Evolutionary conservation across 2,797 vertebrate genomes (phyloP).

Genomic region (Crypturellus tataupa): DNA sequence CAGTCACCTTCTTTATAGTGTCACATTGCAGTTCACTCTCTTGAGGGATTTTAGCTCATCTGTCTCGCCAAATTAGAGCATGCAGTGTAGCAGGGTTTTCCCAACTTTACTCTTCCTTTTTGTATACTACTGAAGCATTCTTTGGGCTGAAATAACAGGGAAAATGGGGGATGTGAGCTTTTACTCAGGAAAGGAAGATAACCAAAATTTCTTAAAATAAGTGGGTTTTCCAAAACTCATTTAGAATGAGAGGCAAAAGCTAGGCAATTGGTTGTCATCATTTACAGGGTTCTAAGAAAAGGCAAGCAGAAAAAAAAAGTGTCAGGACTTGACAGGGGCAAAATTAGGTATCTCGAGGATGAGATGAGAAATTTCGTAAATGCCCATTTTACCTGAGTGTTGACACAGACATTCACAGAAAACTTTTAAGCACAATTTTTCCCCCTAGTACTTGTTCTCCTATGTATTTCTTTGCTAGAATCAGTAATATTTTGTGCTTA

Average conservation of each 20-base stretch:
- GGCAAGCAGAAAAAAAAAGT: background rate
- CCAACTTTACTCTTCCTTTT: background rate
- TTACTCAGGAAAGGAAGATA: background rate
- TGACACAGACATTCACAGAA: background rate
- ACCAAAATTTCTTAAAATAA: background rate
- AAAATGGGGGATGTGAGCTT: background rate
- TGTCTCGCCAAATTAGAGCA: background rate
- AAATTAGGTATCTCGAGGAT: constrained; percentile 5
- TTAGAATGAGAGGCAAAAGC: background rate
- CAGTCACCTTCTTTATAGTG: background rate
- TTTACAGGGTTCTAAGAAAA: background rate
- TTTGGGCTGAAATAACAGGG: background rate
- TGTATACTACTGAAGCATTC: background rate
- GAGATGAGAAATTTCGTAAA: constrained; percentile 30
- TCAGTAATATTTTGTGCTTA: constrained; percentile 14
- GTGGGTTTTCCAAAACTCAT: background rate
- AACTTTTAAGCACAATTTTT: background rate
- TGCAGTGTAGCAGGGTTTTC: background rate
- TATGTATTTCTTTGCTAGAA: constrained; percentile 1
- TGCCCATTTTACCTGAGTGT: background rate
- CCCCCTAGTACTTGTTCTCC: background rate
- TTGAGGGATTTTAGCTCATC: background rate
- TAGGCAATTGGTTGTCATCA: background rate
- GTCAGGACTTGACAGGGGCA: background rate
- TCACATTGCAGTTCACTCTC: background rate